These are phyloP conservation scores for Tachina fera DNA, from an alignment of 2,888 invertebrate species.

Conservation along the genomic window DNA sequence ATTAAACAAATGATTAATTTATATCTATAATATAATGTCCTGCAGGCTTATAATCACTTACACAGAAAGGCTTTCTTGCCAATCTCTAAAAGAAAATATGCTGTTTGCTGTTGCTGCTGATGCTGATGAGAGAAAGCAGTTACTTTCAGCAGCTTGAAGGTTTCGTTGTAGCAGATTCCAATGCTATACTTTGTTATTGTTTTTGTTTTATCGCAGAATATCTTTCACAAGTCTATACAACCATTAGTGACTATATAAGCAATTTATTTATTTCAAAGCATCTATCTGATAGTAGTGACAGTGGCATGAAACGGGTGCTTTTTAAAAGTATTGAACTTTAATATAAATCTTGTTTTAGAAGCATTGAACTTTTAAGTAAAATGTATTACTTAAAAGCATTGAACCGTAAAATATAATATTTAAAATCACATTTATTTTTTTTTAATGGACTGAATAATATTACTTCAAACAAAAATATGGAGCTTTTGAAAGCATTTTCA, in stretches of 20 bases:
- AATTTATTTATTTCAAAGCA: neutral
- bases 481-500: no score
- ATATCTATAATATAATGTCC: neutral
- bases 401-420: no score
- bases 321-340: no score
- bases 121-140: neutral
- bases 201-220: neutral
- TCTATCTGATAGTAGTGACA: neutral
- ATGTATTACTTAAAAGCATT: no score
- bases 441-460: no score
- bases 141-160: no score
- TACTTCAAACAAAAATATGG: no score
- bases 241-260: neutral
- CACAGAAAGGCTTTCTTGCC: neutral
- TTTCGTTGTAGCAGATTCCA: no score
- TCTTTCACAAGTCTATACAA: neutral
- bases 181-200: neutral
- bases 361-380: no score
- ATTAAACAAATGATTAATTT: constrained; percentile 22
- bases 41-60: constrained; percentile 4
- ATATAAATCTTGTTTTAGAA: no score
- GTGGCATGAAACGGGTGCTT: neutral
- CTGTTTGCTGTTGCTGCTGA: neutral
- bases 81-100: neutral
- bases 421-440: no score